phyloP scores from a whole-genome alignment of 1,140 invertebrate genomes.

The Drosophila arawakana region DNA sequence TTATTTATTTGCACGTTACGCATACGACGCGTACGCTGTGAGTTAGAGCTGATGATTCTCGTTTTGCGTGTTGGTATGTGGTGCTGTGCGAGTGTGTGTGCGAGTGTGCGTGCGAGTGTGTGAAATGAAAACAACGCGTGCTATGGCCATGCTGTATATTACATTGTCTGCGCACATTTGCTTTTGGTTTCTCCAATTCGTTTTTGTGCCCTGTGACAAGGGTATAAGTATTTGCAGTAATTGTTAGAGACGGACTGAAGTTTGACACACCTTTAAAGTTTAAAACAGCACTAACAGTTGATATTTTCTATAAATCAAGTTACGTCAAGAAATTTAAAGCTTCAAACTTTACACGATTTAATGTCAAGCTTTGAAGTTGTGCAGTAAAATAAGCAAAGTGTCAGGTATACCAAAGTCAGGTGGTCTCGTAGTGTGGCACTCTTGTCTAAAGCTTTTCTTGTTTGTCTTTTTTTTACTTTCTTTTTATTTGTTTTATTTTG shows the following conservation, averaged over 20 bases:
- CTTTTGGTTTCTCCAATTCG: constrained; percentile 24
- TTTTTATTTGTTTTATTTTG: constrained; percentile 66
- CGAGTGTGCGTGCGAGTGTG: constrained; percentile 14
- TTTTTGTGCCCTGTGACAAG: no score
- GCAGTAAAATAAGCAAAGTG: no score
- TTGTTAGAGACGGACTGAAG: no score
- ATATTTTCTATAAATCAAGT: no score
- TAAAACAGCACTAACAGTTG: no score
- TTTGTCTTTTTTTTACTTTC: constrained; percentile 28
- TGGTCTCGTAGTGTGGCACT: no score
- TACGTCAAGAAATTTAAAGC: no score
- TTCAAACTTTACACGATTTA: no score
- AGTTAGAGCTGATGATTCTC: constrained; percentile 22
- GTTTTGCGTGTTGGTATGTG: constrained; percentile 27
- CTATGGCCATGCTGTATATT: constrained; percentile 46
- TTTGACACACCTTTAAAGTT: no score
- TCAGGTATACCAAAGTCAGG: no score
- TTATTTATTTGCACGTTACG: constrained; percentile 68
- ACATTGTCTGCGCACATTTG: constrained; percentile 51
- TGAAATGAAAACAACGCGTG: constrained; percentile 26
- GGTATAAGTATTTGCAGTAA: no score
- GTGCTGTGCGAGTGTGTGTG: background rate
- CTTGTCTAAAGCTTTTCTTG: constrained; percentile 6
- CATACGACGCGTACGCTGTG: constrained; percentile 59
- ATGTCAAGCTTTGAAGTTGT: no score